Conservation (phyloP, 1,140 invertebrate species). For the Ganaspis sp. region DNA sequence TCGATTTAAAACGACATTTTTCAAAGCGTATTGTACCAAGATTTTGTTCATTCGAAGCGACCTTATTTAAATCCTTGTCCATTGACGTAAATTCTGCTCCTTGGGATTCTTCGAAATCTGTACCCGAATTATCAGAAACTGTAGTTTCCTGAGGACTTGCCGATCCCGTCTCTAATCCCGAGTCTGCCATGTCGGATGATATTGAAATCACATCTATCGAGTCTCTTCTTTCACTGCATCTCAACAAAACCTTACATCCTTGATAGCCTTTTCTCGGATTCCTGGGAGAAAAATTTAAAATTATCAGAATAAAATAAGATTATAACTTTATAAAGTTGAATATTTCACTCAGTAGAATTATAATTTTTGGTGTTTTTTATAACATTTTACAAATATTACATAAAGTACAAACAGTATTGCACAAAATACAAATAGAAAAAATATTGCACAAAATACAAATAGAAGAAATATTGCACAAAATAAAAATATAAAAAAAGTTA, state of each 20-base stretch:
- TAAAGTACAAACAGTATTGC: too few relatives aligned
- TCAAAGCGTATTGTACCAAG: background rate
- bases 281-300: background rate
- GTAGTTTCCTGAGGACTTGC: constrained; percentile 75
- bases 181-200: constrained; percentile 77
- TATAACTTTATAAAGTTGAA: too few relatives aligned
- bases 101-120: constrained; percentile 72
- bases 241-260: background rate
- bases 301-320: too few relatives aligned
- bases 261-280: background rate
- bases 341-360: too few relatives aligned
- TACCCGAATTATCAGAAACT: constrained; percentile 71
- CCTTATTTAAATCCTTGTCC: constrained; percentile 78
- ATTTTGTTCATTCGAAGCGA: constrained; percentile 31
- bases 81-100: constrained; percentile 83
- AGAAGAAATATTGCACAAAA: too few relatives aligned
- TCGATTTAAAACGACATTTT: background rate
- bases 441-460: too few relatives aligned
- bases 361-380: too few relatives aligned
- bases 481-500: too few relatives aligned
- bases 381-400: too few relatives aligned
- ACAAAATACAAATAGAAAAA: too few relatives aligned
- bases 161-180: constrained; percentile 78
- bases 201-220: constrained; percentile 45
- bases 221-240: constrained; percentile 40